phyloP scores from a whole-genome alignment of 2,888 invertebrate species.

The Andrena haemorrhoa region DNA sequence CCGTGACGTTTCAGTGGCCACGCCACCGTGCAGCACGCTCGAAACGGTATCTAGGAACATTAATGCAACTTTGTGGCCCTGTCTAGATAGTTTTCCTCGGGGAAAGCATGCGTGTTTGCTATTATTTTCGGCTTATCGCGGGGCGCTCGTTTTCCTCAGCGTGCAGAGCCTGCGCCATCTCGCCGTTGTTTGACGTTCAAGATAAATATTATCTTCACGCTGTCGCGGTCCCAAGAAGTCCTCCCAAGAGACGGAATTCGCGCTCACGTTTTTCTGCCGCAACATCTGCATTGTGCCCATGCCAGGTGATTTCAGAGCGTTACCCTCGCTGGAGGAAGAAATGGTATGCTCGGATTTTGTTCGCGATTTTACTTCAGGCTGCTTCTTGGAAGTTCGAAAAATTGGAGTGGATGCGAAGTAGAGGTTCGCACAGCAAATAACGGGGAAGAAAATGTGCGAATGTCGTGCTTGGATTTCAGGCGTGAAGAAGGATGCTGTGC shows the following conservation, averaged over 20 bases:
- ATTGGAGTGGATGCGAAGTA: too few relatives aligned
- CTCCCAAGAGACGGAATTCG: neutral
- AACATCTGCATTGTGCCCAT: neutral
- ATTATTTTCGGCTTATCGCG: conserved; percentile 57
- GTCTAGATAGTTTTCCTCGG: conserved; percentile 38
- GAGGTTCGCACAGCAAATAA: too few relatives aligned
- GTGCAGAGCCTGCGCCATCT: neutral
- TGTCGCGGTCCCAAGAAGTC: neutral
- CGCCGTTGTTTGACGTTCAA: conserved; percentile 33
- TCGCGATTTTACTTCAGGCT: too few relatives aligned
- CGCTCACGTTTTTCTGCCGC: neutral
- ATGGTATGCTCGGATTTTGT: neutral
- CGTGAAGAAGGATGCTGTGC: too few relatives aligned
- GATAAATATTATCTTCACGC: conserved; percentile 42
- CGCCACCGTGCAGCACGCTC: conserved; percentile 8
- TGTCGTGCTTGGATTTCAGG: too few relatives aligned
- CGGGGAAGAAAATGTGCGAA: too few relatives aligned
- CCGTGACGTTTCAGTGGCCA: conserved; percentile 7
- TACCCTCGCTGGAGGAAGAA: neutral
- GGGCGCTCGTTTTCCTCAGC: conserved; percentile 5
- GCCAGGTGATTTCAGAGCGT: neutral
- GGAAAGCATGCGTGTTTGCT: conserved; percentile 44
- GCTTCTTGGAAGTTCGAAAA: too few relatives aligned
- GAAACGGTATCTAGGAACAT: conserved; percentile 39
- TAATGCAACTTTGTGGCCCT: conserved; percentile 40